phyloP scores from a whole-genome alignment of 53 echinoderm and acorn worm genomes.

The Arbacia lixula region DNA sequence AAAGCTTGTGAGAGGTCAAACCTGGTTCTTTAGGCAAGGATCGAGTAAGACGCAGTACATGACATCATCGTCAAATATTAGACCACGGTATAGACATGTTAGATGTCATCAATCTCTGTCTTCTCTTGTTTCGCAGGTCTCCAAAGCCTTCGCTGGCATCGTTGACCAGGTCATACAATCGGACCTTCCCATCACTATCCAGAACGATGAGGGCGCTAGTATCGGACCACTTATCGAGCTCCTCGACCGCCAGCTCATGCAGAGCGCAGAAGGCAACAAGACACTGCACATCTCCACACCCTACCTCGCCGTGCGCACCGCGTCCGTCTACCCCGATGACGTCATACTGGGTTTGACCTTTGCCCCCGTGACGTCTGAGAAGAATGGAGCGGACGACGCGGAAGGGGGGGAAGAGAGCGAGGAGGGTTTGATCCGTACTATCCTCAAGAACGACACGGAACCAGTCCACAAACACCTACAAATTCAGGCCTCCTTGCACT shows the following conservation, averaged over 20 bases:
- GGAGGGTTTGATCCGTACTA: not conserved
- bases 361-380: conserved; percentile 45
- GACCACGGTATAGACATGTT: too few relatives aligned
- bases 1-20: too few relatives aligned
- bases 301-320: conserved; percentile 36
- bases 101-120: not conserved
- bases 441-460: conserved; percentile 27
- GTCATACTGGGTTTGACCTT: conserved; percentile 32
- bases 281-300: conserved; percentile 17
- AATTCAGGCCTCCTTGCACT: conserved; percentile 26
- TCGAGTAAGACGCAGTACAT: too few relatives aligned
- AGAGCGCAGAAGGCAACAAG: conserved; percentile 32
- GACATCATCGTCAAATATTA: too few relatives aligned
- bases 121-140: conserved; percentile 52
- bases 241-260: conserved; percentile 30
- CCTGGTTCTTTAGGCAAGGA: too few relatives aligned
- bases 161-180: conserved; percentile 59
- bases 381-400: not conserved
- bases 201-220: conserved; percentile 4
- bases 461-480: conserved; percentile 23
- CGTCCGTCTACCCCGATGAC: conserved; percentile 29
- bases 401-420: conserved; percentile 7
- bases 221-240: not conserved
- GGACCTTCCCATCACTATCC: not conserved
- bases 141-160: conserved; percentile 66